phyloP scores from a whole-genome alignment of 2,888 invertebrate species.

The Pasiphila rectangulata region DNA sequence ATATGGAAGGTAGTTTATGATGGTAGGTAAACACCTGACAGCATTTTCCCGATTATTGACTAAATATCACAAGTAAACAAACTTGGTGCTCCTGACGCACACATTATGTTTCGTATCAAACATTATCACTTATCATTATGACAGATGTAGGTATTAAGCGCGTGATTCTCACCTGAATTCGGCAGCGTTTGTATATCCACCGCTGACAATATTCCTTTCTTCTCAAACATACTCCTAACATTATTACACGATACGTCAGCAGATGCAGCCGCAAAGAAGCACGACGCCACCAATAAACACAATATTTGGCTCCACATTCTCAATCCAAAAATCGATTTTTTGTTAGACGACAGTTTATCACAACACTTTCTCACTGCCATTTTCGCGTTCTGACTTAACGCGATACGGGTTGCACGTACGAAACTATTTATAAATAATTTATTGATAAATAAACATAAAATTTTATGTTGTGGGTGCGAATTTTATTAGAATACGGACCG shows the following conservation, averaged over 20 bases:
- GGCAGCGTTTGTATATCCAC: constrained; percentile 74
- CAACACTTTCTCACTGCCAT: constrained; percentile 78
- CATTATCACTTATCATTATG: constrained; percentile 57
- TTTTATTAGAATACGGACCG: constrained; percentile 48
- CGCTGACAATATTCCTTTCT: constrained; percentile 73
- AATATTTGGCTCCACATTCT: constrained; percentile 72
- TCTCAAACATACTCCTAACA: constrained; percentile 74
- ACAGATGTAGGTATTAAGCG: constrained; percentile 45
- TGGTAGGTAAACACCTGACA: no score
- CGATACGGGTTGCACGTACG: constrained; percentile 45
- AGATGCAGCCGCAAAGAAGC: constrained; percentile 57
- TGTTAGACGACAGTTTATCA: constrained; percentile 74
- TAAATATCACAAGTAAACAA: constrained; percentile 1
- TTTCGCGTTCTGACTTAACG: constrained; percentile 45
- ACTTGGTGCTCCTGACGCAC: constrained; percentile 3
- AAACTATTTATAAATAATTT: constrained; percentile 55
- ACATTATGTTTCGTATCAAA: constrained; percentile 36
- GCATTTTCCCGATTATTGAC: no score
- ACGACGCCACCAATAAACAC: constrained; percentile 67
- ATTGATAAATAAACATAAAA: constrained; percentile 25
- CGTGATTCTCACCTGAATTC: constrained; percentile 75
- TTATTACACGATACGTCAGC: constrained; percentile 73
- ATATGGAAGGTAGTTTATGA: no score
- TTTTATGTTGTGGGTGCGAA: constrained; percentile 40
- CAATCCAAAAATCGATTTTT: constrained; percentile 79